Base-by-base conservation (phyloP, 2,113 vertebrate species). In the Pagrus major region DNA sequence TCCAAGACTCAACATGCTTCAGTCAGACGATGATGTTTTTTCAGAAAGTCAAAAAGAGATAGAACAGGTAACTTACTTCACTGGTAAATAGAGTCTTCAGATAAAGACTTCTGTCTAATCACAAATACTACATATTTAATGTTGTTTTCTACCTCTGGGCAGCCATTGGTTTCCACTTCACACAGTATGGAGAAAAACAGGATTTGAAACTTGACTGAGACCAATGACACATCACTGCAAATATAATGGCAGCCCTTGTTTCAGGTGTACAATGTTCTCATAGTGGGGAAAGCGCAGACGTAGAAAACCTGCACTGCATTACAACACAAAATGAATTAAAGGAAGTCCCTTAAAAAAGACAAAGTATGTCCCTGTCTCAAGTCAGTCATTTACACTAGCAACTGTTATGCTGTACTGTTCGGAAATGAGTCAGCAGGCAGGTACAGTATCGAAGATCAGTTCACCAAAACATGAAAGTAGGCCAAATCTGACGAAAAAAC, bases 351-450 rank as follows among this genome's bases (percentile, higher is more conserved):
- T 42, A 63, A 69, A 27, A 39, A 25, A 58, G 20, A 3, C 33
- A 44, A n/a, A 25, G 18, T 14, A 3, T 46, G 18, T 68, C 76
- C 10, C 71, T 58, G 41, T 64, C 64, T 75, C 37, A 56, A 1
- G 44, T 68, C 46, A 61, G 35, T 66, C 63, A 68, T 71, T 56
- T 9, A 64, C n/a, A n/a, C n/a, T n/a, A n/a, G 35, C 41, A 21
- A 51, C 21, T 51, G 4, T 52, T 29, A 52, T 18, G 39, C 31
- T 60, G 9, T 63, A 12, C 44, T 23, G n/a, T 41, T 21, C 42
- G 9, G 41, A 78, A 86, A 79, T 79, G 44, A 77, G 23, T 86
- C 86, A 80, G 44, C 73, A 64, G 66, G 51, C 60, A 51, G 5
- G 9, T 49, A 42, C 44, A 41, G 23, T 65, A 23, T 44, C 42